Conservation (phyloP, 2,797 vertebrate species). For the Chelmon rostratus region DNA sequence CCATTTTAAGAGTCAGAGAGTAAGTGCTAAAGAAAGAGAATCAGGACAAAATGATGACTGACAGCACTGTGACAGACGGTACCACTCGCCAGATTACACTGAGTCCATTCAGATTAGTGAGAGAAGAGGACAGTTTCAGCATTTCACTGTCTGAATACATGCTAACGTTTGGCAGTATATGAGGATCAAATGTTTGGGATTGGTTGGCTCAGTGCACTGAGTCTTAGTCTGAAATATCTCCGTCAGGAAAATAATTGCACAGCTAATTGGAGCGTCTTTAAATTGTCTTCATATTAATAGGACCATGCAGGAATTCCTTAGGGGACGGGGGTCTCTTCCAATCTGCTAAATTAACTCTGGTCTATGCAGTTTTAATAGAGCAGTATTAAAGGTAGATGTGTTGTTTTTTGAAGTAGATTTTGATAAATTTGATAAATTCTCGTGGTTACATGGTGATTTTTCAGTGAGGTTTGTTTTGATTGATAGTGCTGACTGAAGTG, state of each 20-base stretch:
- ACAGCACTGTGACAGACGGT: constrained; percentile 50
- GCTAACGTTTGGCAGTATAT: constrained; percentile 24
- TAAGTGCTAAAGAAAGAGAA: neutral
- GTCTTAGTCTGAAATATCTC: constrained; percentile 11
- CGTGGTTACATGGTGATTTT: neutral
- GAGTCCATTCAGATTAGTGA: constrained; percentile 54
- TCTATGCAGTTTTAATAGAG: constrained; percentile 25
- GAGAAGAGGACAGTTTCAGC: neutral
- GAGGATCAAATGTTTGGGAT: neutral
- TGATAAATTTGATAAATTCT: neutral
- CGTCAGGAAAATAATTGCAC: constrained; percentile 40
- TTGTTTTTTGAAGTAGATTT: constrained; percentile 7
- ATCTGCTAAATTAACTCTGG: constrained; percentile 26
- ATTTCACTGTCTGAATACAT: constrained; percentile 12
- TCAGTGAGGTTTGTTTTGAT: neutral
- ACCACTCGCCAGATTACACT: constrained; percentile 60
- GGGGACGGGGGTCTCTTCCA: constrained; percentile 1
- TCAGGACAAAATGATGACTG: constrained; percentile 19
- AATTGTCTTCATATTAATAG: constrained; percentile 56
- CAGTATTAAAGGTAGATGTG: neutral
- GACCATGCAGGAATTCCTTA: constrained; percentile 22
- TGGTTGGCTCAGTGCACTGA: constrained; percentile 12
- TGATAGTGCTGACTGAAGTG: neutral
- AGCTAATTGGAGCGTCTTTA: constrained; percentile 52
- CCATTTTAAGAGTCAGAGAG: constrained; percentile 41